These are phyloP conservation scores for Parnassius mnemosyne DNA, from an alignment of 2,888 invertebrate genomes.

Conservation along the genomic window DNA sequence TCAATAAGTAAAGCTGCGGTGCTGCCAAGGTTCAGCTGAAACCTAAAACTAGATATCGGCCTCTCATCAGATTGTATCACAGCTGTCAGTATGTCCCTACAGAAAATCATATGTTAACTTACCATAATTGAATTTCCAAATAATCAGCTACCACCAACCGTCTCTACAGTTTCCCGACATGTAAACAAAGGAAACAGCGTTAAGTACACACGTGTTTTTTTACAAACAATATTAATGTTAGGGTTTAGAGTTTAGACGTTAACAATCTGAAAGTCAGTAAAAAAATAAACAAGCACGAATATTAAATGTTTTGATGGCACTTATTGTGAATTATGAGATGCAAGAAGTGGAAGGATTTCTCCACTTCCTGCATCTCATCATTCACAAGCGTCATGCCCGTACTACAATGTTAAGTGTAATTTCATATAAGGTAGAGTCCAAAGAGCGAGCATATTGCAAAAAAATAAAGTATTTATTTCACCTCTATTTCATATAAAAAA, in stretches of 20 bases:
- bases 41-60: too few relatives aligned
- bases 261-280: constrained; percentile 8
- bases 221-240: constrained; percentile 21
- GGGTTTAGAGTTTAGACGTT: constrained; percentile 9
- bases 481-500: too few relatives aligned
- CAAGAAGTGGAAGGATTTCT: neutral
- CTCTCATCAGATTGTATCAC: too few relatives aligned
- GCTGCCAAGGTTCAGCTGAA: too few relatives aligned
- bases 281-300: constrained; percentile 11
- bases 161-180: neutral
- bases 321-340: neutral
- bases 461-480: too few relatives aligned
- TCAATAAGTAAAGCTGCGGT: too few relatives aligned
- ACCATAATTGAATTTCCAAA: constrained; percentile 13
- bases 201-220: neutral
- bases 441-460: too few relatives aligned
- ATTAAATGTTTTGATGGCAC: constrained; percentile 9
- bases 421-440: too few relatives aligned
- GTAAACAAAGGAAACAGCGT: constrained; percentile 6
- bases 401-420: neutral
- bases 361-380: too few relatives aligned
- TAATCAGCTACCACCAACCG: constrained; percentile 3
- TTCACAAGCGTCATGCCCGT: too few relatives aligned
- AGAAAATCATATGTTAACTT: constrained; percentile 4
- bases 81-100: neutral